A percentile compares a stretch with the other conserved stretches of the same genome.
These are phyloP conservation scores for Serrognathus titanus DNA, from an alignment of 2,888 invertebrate species.

Conservation along the genomic window DNA sequence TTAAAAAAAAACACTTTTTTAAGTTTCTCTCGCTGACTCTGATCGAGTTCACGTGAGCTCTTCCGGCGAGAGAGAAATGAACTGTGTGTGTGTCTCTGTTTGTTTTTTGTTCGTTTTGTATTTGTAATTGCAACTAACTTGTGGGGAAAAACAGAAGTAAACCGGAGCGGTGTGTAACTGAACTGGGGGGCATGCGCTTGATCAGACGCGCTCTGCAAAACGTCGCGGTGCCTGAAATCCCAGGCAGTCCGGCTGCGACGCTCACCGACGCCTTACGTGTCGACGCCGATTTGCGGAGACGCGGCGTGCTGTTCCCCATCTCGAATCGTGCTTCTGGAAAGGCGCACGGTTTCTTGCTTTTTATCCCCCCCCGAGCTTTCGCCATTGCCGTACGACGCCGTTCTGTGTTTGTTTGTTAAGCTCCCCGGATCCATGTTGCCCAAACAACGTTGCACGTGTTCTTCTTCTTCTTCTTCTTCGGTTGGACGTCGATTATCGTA, in stretches of 20 bases:
- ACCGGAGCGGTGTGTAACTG: slow-evolving; percentile 21
- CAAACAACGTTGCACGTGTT: neutral
- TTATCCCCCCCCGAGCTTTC: neutral
- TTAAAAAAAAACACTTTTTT: too few species aligned
- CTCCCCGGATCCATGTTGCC: neutral
- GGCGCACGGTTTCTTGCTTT: too few species aligned
- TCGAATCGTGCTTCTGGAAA: too few species aligned
- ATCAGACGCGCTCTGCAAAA: slow-evolving; percentile 26
- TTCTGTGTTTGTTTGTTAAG: slow-evolving; percentile 1
- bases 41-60: too few species aligned
- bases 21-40: too few species aligned
- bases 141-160: slow-evolving; percentile 6
- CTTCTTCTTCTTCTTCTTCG: neutral
- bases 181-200: slow-evolving; percentile 23
- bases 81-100: too few species aligned
- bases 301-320: slow-evolving; percentile 17
- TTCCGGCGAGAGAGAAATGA: too few species aligned
- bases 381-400: neutral
- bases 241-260: slow-evolving; percentile 33
- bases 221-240: slow-evolving; percentile 29
- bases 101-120: too few species aligned
- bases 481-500: too few species aligned
- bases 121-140: too few species aligned
- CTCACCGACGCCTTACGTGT: slow-evolving; percentile 21
- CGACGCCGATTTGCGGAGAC: slow-evolving; percentile 13